Base-by-base conservation (phyloP, 2,888 invertebrate species). In the Hypolimnas misippus region DNA sequence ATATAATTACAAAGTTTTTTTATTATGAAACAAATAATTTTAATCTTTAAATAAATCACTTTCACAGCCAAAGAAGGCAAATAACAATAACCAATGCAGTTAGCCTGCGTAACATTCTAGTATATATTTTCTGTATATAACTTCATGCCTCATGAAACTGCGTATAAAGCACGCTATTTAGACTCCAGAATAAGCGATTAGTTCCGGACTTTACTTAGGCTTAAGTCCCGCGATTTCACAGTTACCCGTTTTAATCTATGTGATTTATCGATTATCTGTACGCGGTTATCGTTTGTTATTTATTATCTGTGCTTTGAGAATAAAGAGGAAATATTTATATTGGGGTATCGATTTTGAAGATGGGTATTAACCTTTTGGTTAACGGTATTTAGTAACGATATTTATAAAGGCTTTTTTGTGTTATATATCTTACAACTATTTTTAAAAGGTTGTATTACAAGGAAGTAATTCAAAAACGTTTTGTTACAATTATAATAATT, bases 161-260 rank as follows among this genome's bases (percentile, higher is more conserved):
- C 52, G 66, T 60, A 66, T 71, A 76, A 78, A 79, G 77, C 77
- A 72, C 68, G 68, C 70, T 68, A 72, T 72, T 73, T 76, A 75
- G 67, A 74, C 70, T 70, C 50, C 62, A 64, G 68, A 71, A 69
- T 76, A 77, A 79, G 77, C 76, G 78, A 85, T 86, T 82, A 75
- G 86, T 86, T 84, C 77, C 83, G 83, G 79, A 74, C 72, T 75
- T 81, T 74, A 77, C 75, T 70, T 76, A 69, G 67, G 70, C 70
- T 72, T 68, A 69, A 70, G 59, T 63, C 75, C 81, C 73, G 76
- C 76, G 76, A 86, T 83, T 84, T 83, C 80, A 83, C 78, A 79
- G 79, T 72, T 66, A 77, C 69, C 75, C 79, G 82, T 74, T 81
- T 79, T 82, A 82, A 70, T 74, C 73, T 73, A 76, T 81, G 78